These are phyloP conservation scores for Caenorhabditis sp. DNA, from an alignment of 2,888 invertebrate genomes.

Conservation along the genomic window DNA sequence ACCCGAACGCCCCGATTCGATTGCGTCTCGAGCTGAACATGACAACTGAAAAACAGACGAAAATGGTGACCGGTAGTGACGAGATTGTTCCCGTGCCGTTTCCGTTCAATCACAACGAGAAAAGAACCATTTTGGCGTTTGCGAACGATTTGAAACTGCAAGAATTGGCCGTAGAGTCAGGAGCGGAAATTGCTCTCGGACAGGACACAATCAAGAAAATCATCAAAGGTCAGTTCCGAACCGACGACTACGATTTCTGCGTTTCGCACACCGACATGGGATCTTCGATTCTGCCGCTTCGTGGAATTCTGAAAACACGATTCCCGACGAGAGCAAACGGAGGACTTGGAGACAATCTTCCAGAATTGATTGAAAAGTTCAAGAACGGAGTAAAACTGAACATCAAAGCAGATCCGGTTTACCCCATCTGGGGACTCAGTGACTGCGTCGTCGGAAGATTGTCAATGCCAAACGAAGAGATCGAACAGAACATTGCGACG, in stretches of 20 bases:
- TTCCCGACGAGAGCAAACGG: slow-evolving; percentile 77
- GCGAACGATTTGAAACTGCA: slow-evolving; percentile 71
- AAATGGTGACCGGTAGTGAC: slow-evolving; percentile 74
- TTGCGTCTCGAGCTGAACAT: slow-evolving; percentile 88
- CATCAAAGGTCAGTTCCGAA: slow-evolving; percentile 77
- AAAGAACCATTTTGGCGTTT: slow-evolving; percentile 77
- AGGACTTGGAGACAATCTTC: slow-evolving; percentile 74
- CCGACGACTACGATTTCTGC: slow-evolving; percentile 78
- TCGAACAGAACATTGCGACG: slow-evolving; percentile 74
- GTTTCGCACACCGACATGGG: slow-evolving; percentile 76
- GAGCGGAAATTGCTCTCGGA: slow-evolving; percentile 77
- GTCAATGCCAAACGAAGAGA: slow-evolving; percentile 72
- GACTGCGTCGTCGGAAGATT: slow-evolving; percentile 76
- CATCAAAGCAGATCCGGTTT: slow-evolving; percentile 73
- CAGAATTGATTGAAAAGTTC: slow-evolving; percentile 73
- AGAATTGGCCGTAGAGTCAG: slow-evolving; percentile 73
- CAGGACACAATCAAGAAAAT: slow-evolving; percentile 78
- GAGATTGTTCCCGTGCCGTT: slow-evolving; percentile 77
- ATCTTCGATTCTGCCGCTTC: slow-evolving; percentile 70
- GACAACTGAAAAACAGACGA: slow-evolving; percentile 84
- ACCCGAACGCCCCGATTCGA: slow-evolving; percentile 85
- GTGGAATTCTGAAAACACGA: slow-evolving; percentile 75
- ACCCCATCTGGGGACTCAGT: slow-evolving; percentile 75
- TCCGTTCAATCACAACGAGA: slow-evolving; percentile 77
- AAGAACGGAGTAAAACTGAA: slow-evolving; percentile 74